Evolutionary conservation across 1,140 invertebrate species (phyloP).

Genomic region (Goniozus legneri): DNA sequence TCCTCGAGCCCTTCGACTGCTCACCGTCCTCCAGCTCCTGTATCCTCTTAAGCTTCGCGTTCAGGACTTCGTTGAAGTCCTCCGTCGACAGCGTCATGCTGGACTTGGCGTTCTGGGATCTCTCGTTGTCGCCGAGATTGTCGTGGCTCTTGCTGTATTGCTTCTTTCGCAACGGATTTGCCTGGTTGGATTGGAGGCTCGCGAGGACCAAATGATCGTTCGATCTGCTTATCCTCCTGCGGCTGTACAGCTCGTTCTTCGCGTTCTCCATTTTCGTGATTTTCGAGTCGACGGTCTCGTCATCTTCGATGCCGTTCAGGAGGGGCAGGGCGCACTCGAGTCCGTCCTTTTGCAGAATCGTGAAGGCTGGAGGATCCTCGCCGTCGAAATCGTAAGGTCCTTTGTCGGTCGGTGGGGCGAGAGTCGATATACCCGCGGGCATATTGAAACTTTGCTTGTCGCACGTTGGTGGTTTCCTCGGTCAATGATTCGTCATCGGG

Average conservation of each 20-base stretch:
- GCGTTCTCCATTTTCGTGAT: slow-evolving; percentile 25
- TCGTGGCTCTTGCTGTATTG: slow-evolving; percentile 48
- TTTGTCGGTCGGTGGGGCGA: slow-evolving; percentile 27
- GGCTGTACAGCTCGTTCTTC: slow-evolving; percentile 24
- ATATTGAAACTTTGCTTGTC: too few relatives aligned
- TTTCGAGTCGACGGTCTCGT: slow-evolving; percentile 22
- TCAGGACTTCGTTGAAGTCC: slow-evolving; percentile 62
- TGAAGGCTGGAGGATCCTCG: slow-evolving; percentile 37
- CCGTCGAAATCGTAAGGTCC: slow-evolving; percentile 24
- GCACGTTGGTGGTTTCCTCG: slow-evolving; percentile 5
- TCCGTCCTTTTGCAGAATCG: slow-evolving; percentile 41
- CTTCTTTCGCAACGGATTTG: slow-evolving; percentile 37
- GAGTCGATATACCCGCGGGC: slow-evolving; percentile 37
- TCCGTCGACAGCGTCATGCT: slow-evolving; percentile 40
- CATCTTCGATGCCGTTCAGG: slow-evolving; percentile 27
- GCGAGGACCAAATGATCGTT: slow-evolving; percentile 42
- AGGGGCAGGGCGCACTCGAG: slow-evolving; percentile 40
- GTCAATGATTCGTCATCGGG: slow-evolving; percentile 1
- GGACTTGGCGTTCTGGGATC: slow-evolving; percentile 12
- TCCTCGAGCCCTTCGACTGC: slow-evolving; percentile 15
- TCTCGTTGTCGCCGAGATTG: slow-evolving; percentile 28
- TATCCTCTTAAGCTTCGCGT: slow-evolving; percentile 62
- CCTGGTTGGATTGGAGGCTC: slow-evolving; percentile 36
- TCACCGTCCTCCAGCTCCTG: slow-evolving; percentile 57
- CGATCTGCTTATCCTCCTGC: slow-evolving; percentile 39